Evolutionary conservation across 92 coral and sea anemone genomes (phyloP).

Genomic region (Blastomussa wellsi): DNA sequence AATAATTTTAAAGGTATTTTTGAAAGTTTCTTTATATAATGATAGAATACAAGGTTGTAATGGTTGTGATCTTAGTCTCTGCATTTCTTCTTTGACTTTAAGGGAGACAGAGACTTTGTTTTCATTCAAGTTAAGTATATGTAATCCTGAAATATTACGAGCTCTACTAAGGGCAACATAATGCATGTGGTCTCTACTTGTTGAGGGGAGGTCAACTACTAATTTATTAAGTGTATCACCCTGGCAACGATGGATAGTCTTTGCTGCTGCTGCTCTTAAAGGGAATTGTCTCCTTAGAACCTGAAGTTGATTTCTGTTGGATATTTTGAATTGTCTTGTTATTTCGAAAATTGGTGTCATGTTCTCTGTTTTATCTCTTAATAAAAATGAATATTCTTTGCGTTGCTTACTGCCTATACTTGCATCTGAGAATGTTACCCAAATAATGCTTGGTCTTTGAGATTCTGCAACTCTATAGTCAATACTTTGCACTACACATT

Average conservation of each 20-base stretch:
- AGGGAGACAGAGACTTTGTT: background rate
- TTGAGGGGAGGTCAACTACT: background rate
- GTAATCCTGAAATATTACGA: background rate
- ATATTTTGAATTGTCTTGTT: background rate
- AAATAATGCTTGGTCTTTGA: no score
- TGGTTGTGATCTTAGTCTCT: no score
- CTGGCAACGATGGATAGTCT: background rate
- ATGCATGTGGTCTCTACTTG: background rate
- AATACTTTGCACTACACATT: no score
- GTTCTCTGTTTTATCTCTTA: background rate
- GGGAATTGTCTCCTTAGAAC: background rate
- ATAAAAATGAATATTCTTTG: background rate
- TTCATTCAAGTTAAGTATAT: background rate
- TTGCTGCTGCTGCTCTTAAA: background rate
- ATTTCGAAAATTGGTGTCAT: background rate
- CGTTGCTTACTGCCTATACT: background rate
- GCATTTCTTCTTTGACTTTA: no score
- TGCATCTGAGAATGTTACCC: background rate
- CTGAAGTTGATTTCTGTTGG: background rate
- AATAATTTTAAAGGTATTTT: background rate
- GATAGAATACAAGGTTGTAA: no score
- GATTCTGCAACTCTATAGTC: no score
- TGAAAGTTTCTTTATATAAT: no score
- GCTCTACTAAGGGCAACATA: background rate
- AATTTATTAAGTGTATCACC: background rate